Conservation (phyloP, 1,140 invertebrate genomes). For the Drosophila pseudoobscura region DNA sequence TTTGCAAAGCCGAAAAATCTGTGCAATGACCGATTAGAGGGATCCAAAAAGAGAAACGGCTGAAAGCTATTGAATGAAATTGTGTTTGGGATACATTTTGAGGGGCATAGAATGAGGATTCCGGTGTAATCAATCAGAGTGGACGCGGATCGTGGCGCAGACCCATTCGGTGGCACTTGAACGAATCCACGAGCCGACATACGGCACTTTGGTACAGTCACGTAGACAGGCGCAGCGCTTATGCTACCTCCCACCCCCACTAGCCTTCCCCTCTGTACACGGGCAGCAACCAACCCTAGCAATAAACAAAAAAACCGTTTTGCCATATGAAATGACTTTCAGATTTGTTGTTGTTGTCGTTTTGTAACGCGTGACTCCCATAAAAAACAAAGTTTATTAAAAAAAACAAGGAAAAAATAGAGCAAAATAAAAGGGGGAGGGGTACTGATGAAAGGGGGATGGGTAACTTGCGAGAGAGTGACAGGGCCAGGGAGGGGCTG, state of each 20-base stretch:
- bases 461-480: constrained; percentile 9
- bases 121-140: constrained; percentile 59
- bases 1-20: constrained; percentile 26
- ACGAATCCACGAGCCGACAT: constrained; percentile 55
- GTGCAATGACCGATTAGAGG: constrained; percentile 54
- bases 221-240: constrained; percentile 50
- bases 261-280: neutral
- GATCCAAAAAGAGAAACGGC: neutral
- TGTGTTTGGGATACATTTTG: neutral
- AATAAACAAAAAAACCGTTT: constrained; percentile 68
- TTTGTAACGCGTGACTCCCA: constrained; percentile 74
- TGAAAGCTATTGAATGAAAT: neutral
- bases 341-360: constrained; percentile 49
- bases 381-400: constrained; percentile 72
- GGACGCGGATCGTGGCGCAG: constrained; percentile 20
- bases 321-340: constrained; percentile 71
- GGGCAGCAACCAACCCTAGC: constrained; percentile 40
- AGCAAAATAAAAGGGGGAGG: constrained; percentile 58
- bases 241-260: neutral
- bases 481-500: constrained; percentile 19
- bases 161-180: constrained; percentile 50
- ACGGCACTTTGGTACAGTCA: constrained; percentile 71
- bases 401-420: constrained; percentile 65
- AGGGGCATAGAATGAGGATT: constrained; percentile 5
- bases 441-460: constrained; percentile 3